These are phyloP conservation scores for Pachyuromys duprasi DNA, from an alignment of 2,797 vertebrate genomes.

Conservation along the genomic window DNA sequence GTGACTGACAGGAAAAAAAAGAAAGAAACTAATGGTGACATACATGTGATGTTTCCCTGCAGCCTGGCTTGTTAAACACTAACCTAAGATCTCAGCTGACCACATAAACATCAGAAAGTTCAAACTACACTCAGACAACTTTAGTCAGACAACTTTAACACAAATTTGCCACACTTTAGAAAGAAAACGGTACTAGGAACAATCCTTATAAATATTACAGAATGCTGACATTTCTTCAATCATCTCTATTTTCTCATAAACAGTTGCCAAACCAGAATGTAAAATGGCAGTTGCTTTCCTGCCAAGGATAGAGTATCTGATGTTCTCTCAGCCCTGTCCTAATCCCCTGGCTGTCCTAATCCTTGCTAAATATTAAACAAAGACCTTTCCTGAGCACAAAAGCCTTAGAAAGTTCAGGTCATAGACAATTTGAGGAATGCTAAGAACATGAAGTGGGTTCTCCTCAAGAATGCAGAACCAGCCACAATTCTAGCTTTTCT, in stretches of 20 bases:
- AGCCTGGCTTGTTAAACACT: background rate
- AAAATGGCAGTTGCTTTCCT: background rate
- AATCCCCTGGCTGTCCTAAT: background rate
- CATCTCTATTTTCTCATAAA: background rate
- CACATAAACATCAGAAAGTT: background rate
- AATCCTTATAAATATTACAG: background rate
- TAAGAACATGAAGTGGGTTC: background rate
- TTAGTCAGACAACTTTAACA: too few species aligned
- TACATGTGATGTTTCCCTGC: background rate
- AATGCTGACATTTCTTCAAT: background rate
- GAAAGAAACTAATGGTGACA: too few species aligned
- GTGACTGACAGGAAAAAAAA: too few species aligned
- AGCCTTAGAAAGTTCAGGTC: background rate
- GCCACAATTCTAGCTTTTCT: background rate
- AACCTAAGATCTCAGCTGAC: background rate
- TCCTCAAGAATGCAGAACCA: background rate
- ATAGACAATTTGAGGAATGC: background rate
- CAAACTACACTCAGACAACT: background rate
- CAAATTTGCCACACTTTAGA: too few species aligned
- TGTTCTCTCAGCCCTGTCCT: background rate
- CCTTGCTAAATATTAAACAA: constrained; percentile 59
- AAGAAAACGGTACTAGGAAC: background rate
- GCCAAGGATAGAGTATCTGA: background rate
- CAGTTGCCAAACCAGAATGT: background rate
- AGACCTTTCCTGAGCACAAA: background rate